Evolutionary conservation across 2,888 invertebrate species (phyloP).

Genomic region (Lysandra coridon): DNA sequence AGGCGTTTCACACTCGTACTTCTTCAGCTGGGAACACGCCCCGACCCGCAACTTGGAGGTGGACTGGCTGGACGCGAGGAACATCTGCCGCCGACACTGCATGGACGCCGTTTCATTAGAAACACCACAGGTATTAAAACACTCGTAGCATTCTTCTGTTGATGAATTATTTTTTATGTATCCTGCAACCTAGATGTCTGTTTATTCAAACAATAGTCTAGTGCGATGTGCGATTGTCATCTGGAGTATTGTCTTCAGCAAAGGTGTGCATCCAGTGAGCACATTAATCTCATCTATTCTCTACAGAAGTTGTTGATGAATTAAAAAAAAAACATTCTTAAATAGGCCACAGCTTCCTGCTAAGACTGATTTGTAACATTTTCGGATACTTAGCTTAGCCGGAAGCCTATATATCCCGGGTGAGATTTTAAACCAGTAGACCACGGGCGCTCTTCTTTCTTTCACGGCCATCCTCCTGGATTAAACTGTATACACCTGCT

Average conservation of each 20-base stretch:
- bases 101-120: slow-evolving; percentile 96
- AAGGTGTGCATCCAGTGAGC: no score
- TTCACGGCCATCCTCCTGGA: no score
- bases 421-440: no score
- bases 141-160: neutral
- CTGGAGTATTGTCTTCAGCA: no score
- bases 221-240: no score
- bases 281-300: no score
- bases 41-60: slow-evolving; percentile 91
- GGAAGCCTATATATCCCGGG: no score
- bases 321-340: neutral
- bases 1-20: slow-evolving; percentile 93
- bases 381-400: no score
- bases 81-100: slow-evolving; percentile 94
- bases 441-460: no score
- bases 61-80: slow-evolving; percentile 94
- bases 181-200: no score
- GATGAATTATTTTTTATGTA: neutral
- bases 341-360: neutral
- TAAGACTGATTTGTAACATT: no score
- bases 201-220: no score
- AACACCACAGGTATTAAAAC: slow-evolving; percentile 85
- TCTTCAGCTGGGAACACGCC: slow-evolving; percentile 95
- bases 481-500: neutral
- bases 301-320: neutral